Conservation (phyloP, 2,888 invertebrate species). For the Lepas anatifera region DNA sequence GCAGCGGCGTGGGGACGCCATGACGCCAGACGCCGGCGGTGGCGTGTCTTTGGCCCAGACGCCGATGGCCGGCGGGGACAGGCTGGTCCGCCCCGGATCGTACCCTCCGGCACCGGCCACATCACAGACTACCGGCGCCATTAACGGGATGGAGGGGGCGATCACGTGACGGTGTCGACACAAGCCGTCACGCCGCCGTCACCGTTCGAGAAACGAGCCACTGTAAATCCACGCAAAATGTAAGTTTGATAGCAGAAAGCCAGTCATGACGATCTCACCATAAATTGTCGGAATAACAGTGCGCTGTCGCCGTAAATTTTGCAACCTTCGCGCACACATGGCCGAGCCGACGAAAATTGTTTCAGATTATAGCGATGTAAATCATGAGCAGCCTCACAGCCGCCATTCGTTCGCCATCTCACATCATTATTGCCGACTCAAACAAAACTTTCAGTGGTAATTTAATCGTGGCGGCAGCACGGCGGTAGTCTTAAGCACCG, state of each 20-base stretch:
- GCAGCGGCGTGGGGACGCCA: too few relatives aligned
- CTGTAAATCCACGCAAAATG: neutral
- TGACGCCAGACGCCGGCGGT: too few relatives aligned
- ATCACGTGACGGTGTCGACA: too few relatives aligned
- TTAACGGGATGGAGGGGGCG: too few relatives aligned
- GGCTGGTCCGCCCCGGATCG: too few relatives aligned
- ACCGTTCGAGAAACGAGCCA: neutral
- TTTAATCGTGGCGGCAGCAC: neutral
- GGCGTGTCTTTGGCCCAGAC: too few relatives aligned
- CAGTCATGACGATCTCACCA: neutral
- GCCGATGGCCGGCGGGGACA: too few relatives aligned
- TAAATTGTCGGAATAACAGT: neutral
- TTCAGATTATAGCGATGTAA: constrained; percentile 4
- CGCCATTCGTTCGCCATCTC: neutral
- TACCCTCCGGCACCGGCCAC: too few relatives aligned
- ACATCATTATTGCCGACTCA: constrained; percentile 1
- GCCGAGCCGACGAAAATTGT: neutral
- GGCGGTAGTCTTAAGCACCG: neutral
- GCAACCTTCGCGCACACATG: neutral
- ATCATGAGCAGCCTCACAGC: neutral
- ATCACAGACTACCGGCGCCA: too few relatives aligned
- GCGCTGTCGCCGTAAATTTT: neutral
- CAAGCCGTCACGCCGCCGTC: too few relatives aligned
- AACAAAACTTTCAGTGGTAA: constrained; percentile 7
- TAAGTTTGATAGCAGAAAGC: constrained; percentile 3